These are phyloP conservation scores for Ephialtes manifestator DNA, from an alignment of 2,888 invertebrate species.

Conservation along the genomic window DNA sequence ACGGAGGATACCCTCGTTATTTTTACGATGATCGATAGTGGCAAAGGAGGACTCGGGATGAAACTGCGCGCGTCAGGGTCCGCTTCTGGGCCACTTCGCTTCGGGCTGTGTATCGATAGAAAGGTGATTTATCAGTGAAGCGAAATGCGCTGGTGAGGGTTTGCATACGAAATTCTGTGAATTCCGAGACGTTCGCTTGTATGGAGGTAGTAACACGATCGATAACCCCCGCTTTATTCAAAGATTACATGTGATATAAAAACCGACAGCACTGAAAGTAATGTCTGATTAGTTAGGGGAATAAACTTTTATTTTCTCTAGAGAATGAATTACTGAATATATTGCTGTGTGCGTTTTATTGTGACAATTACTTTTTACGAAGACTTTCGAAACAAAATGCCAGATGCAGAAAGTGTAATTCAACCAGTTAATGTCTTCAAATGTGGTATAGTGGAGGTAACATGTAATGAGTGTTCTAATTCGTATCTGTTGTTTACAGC, in stretches of 20 bases:
- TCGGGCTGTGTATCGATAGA: slow-evolving; percentile 67
- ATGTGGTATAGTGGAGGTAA: not conserved
- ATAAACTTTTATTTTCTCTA: not conserved
- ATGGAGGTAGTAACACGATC: slow-evolving; percentile 34
- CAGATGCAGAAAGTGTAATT: not conserved
- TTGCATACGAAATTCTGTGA: slow-evolving; percentile 68
- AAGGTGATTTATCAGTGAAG: slow-evolving; percentile 74
- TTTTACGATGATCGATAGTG: slow-evolving; percentile 74
- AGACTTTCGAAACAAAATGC: not conserved
- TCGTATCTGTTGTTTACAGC: not conserved
- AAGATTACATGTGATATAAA: slow-evolving; percentile 51
- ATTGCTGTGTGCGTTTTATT: no score
- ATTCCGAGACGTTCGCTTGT: slow-evolving; percentile 48
- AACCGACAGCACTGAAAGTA: slow-evolving; percentile 24
- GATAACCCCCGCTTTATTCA: slow-evolving; percentile 23
- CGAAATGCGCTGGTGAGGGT: slow-evolving; percentile 63
- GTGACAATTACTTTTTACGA: not conserved
- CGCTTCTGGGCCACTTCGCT: slow-evolving; percentile 57
- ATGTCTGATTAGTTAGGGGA: slow-evolving; percentile 40
- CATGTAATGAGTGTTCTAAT: not conserved
- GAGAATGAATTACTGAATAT: not conserved
- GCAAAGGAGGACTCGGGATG: slow-evolving; percentile 49
- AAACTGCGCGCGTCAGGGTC: slow-evolving; percentile 55
- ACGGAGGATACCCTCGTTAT: slow-evolving; percentile 71
- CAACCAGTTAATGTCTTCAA: not conserved